Evolutionary conservation across 2,888 invertebrate species (phyloP).

Genomic region (Sinodicranocentrus sp.): DNA sequence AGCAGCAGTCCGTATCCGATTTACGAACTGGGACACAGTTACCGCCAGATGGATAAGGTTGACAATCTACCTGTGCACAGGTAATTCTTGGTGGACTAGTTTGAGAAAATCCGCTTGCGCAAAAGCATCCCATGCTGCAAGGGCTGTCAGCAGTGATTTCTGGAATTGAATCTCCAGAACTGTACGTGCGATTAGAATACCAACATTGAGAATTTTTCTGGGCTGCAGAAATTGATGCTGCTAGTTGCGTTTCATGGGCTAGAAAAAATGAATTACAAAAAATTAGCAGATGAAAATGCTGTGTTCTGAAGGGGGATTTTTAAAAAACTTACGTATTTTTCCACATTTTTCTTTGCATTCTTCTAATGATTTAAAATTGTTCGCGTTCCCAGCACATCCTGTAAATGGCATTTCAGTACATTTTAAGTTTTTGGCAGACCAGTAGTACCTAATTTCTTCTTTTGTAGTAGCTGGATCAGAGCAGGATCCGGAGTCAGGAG

Average conservation of each 20-base stretch:
- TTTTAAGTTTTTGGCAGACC: slow-evolving; percentile 67
- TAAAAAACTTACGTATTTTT: slow-evolving; percentile 56
- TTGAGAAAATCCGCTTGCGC: slow-evolving; percentile 34
- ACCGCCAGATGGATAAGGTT: slow-evolving; percentile 52
- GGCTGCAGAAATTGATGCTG: slow-evolving; percentile 51
- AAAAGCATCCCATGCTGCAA: slow-evolving; percentile 68
- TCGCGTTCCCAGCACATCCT: slow-evolving; percentile 71
- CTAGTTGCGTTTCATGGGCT: slow-evolving; percentile 44
- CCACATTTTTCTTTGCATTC: slow-evolving; percentile 69
- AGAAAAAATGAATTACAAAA: not conserved
- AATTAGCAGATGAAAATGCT: not conserved
- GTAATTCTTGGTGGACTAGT: slow-evolving; percentile 49
- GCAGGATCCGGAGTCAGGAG: slow-evolving; percentile 64
- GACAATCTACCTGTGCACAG: slow-evolving; percentile 67
- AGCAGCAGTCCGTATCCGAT: slow-evolving; percentile 50
- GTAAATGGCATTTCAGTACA: slow-evolving; percentile 72
- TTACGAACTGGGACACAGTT: slow-evolving; percentile 59
- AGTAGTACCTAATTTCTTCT: slow-evolving; percentile 65
- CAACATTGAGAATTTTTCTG: slow-evolving; percentile 58
- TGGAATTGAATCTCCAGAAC: slow-evolving; percentile 54
- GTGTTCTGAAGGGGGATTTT: no score
- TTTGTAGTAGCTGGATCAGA: slow-evolving; percentile 23
- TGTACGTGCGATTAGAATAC: slow-evolving; percentile 61
- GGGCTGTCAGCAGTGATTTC: slow-evolving; percentile 56
- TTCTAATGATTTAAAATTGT: slow-evolving; percentile 68